Percentiles rank a stretch among this genome's conserved stretches.
phyloP scores from a whole-genome alignment of 2,888 invertebrate species.

The Pseudococcus jackbeardsleyi region DNA sequence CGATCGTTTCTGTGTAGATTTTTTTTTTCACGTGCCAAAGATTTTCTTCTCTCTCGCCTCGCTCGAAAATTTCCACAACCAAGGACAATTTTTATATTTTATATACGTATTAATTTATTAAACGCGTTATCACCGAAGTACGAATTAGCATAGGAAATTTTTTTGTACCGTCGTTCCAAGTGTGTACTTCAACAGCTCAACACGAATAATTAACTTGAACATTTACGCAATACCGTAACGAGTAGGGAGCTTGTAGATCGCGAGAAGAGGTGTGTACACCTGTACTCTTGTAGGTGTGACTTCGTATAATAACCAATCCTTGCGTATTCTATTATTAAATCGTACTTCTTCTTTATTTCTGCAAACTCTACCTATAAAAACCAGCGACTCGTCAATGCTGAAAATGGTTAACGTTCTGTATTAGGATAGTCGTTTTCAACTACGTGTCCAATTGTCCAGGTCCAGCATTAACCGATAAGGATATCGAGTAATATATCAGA shows the following conservation, averaged over 20 bases:
- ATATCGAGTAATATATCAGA: background rate
- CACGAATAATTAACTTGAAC: constrained; percentile 54
- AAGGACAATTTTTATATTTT: constrained; percentile 10
- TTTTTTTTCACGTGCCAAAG: too few species aligned
- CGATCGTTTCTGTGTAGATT: too few species aligned
- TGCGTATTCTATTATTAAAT: constrained; percentile 58
- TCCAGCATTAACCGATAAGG: background rate
- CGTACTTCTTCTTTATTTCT: constrained; percentile 34
- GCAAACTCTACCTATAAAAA: background rate
- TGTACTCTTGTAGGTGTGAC: constrained; percentile 60
- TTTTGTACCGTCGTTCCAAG: constrained; percentile 8
- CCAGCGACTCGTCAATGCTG: background rate
- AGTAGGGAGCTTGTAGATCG: constrained; percentile 46
- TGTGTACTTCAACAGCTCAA: constrained; percentile 13
- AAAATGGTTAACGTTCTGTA: constrained; percentile 20
- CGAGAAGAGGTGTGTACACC: constrained; percentile 56
- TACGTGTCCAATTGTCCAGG: background rate
- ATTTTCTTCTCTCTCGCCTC: background rate
- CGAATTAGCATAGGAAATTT: background rate
- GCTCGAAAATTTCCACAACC: background rate
- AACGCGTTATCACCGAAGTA: constrained; percentile 12
- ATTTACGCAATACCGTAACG: constrained; percentile 54
- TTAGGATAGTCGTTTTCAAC: background rate
- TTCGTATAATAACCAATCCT: constrained; percentile 54
- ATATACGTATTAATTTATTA: background rate